A percentile compares a stretch with the other conserved stretches of the same genome.
These are phyloP conservation scores for Lasioglossum malachurum DNA, from an alignment of 2,888 invertebrate genomes.

Conservation along the genomic window DNA sequence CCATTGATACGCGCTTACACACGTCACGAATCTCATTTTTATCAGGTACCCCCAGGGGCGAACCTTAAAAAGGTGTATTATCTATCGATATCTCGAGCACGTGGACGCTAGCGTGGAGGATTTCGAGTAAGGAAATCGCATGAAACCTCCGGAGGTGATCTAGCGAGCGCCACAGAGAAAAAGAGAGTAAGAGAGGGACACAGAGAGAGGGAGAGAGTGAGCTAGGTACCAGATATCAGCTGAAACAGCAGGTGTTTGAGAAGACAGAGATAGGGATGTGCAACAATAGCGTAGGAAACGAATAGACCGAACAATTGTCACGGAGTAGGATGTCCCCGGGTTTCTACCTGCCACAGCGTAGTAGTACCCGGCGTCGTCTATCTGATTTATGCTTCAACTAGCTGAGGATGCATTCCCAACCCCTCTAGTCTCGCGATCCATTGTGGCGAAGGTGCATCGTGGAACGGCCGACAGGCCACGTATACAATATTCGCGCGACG, in stretches of 20 bases:
- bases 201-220: background rate
- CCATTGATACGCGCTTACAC: slow-evolving; percentile 12
- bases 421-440: slow-evolving; percentile 47
- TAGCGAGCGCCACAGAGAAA: background rate
- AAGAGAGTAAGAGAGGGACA: background rate
- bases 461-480: slow-evolving; percentile 50
- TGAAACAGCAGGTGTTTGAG: slow-evolving; percentile 61
- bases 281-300: slow-evolving; percentile 52
- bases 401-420: slow-evolving; percentile 31
- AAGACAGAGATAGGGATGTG: slow-evolving; percentile 47
- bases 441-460: slow-evolving; percentile 56
- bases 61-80: slow-evolving; percentile 11
- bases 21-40: slow-evolving; percentile 15
- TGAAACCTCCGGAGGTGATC: background rate
- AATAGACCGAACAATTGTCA: slow-evolving; percentile 57
- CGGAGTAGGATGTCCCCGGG: slow-evolving; percentile 36
- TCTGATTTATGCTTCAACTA: slow-evolving; percentile 65
- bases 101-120: background rate
- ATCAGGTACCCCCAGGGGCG: background rate
- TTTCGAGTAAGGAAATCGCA: background rate
- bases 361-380: slow-evolving; percentile 42
- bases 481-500: slow-evolving; percentile 67
- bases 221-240: slow-evolving; percentile 16
- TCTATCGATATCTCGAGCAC: slow-evolving; percentile 19
- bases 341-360: slow-evolving; percentile 62